Base-by-base conservation (phyloP, 2,113 vertebrate species). In the Paratilapia polleni region DNA sequence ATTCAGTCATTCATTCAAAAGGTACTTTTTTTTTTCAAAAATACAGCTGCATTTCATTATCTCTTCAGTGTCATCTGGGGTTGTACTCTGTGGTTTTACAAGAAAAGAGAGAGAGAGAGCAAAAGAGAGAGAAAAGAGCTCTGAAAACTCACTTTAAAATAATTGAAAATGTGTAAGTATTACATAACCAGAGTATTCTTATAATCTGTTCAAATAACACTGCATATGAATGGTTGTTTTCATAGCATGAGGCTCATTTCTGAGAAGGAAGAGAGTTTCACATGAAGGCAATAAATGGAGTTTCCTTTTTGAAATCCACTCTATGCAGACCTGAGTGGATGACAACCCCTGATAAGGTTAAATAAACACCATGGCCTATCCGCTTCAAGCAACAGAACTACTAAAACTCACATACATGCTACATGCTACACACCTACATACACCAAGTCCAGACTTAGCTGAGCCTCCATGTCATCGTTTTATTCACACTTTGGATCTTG, bases 341-440 rank as follows among this genome's bases (percentile, higher is more conserved):
- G 88, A 94, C 91, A 95, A 91, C 89, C 63, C 43, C 88, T 92
- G 93, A 95, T 95, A 94, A 94, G 90, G 93, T 95, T 95, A 95
- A 93, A 91, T 84, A 94, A 95, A 95, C 87, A 94, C 19, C 41
- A 4, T 26, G 26, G 85, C 73, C 70, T 85, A 91, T 89, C 83
- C 64, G 54, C 87, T 75, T 76, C 57, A 78, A 77, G 61, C 70
- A 84, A 75, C 62, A 54, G 41, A 57, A 59, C 77, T 86, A 34
- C 87, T 84, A 82, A 24, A 77, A 62, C 73, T 31, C 66, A 61
- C 68, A 82, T 34, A 80, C 56, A 79, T 54, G 14, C 22, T 43
- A 34, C 61, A 34, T 47, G 24, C 43, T 70, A 28, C 61, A 80
- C 63, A 78, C n/a, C 47, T 60, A 58, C 43, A 58, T 60, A 85